Percentiles rank a stretch among this genome's conserved stretches.
These are phyloP conservation scores for Crenichthys baileyi DNA, from an alignment of 2,797 vertebrate genomes.

Conservation along the genomic window DNA sequence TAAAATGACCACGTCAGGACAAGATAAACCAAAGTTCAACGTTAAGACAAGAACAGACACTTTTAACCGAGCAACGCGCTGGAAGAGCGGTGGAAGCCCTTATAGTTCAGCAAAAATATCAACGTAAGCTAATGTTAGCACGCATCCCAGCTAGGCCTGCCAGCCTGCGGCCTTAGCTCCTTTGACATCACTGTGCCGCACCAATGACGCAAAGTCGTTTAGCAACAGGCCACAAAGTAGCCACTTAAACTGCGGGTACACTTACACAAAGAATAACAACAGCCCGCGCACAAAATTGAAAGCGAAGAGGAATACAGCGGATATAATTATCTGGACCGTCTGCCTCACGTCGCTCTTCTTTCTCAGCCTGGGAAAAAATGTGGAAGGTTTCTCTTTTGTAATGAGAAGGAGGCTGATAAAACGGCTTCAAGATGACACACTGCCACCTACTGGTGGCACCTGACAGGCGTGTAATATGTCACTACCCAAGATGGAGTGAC, in stretches of 20 bases:
- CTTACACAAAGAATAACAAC: constrained; percentile 64
- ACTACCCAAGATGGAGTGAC: not conserved
- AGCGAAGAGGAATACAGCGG: not conserved
- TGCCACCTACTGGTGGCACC: constrained; percentile 27
- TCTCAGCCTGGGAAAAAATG: no score
- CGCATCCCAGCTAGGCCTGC: constrained; percentile 24
- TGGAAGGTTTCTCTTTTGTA: not conserved
- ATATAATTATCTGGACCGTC: not conserved
- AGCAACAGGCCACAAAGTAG: not conserved
- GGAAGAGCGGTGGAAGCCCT: not conserved
- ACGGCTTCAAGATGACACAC: fast-evolving
- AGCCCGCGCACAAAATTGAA: constrained; percentile 9
- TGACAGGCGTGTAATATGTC: not conserved
- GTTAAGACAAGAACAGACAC: not conserved
- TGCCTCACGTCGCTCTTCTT: not conserved
- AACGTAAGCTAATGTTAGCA: constrained; percentile 18
- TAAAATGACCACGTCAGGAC: not conserved
- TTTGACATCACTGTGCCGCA: no score
- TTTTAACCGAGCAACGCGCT: not conserved
- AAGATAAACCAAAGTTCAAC: not conserved
- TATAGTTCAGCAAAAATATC: not conserved
- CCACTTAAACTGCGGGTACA: constrained; percentile 22
- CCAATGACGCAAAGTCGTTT: fast-evolving
- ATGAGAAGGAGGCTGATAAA: not conserved
- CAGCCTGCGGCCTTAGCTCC: not conserved